Evolutionary conservation across 2,888 invertebrate species (phyloP).

Genomic region (Netelia fuscicornis): DNA sequence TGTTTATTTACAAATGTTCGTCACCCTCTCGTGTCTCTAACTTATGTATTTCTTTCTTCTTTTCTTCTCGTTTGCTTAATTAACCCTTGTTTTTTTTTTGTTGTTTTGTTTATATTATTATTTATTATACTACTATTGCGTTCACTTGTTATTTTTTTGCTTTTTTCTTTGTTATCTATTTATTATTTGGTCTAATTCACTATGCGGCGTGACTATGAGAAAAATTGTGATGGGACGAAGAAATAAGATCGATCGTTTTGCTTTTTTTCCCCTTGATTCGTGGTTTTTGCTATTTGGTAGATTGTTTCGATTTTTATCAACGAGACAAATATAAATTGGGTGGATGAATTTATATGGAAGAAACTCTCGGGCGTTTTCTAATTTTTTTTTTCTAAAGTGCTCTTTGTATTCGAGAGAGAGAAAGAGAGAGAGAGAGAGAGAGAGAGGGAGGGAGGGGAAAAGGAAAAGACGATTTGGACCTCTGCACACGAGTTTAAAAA

Average conservation of each 20-base stretch:
- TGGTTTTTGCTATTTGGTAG: neutral
- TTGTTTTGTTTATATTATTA: neutral
- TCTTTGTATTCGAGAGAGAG: slow-evolving; percentile 1
- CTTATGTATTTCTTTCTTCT: neutral
- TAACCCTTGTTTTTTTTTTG: neutral
- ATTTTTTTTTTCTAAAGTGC: slow-evolving; percentile 2
- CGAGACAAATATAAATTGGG: neutral
- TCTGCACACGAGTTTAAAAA: neutral
- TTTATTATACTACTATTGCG: slow-evolving; percentile 57
- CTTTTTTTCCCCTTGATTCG: neutral
- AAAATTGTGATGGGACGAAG: slow-evolving; percentile 30
- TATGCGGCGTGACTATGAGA: slow-evolving; percentile 49
- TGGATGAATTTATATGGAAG: neutral
- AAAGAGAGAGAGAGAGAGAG: neutral
- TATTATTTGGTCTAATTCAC: slow-evolving; percentile 43
- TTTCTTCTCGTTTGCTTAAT: slow-evolving; percentile 12
- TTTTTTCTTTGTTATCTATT: slow-evolving; percentile 4
- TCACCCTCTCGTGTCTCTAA: slow-evolving; percentile 14
- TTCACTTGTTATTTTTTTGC: slow-evolving; percentile 33
- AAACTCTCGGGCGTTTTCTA: too few species aligned
- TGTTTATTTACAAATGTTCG: slow-evolving; percentile 58
- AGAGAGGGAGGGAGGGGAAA: neutral
- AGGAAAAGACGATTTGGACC: neutral
- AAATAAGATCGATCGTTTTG: slow-evolving; percentile 14
- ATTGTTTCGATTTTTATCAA: neutral